These are phyloP conservation scores for Lerista edwardsae DNA, from an alignment of 2,797 vertebrate genomes.

Conservation along the genomic window DNA sequence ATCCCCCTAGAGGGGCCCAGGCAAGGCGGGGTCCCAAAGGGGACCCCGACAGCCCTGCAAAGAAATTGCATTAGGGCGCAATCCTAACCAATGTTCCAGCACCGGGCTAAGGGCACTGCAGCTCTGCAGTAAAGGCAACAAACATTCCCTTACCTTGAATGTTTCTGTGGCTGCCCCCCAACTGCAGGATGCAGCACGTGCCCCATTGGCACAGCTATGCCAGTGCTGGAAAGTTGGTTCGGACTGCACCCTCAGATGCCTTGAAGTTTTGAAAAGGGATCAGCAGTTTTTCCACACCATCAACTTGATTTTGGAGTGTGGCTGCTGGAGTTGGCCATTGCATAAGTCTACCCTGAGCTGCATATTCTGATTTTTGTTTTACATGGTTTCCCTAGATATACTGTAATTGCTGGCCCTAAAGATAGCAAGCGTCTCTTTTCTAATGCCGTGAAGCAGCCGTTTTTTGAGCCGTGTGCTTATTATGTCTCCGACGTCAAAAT, in stretches of 20 bases:
- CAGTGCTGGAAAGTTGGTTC: background rate
- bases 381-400: background rate
- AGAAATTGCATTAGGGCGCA: too few species aligned
- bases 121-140: too few species aligned
- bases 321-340: background rate
- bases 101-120: too few species aligned
- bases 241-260: too few species aligned
- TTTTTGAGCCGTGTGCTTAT: background rate
- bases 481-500: constrained; percentile 8
- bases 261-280: background rate
- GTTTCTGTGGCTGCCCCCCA: too few species aligned
- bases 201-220: background rate
- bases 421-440: background rate
- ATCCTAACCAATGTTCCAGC: too few species aligned
- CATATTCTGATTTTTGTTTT: constrained; percentile 8
- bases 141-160: too few species aligned
- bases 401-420: background rate
- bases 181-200: too few species aligned
- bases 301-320: background rate
- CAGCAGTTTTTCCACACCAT: background rate
- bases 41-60: too few species aligned
- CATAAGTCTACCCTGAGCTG: background rate
- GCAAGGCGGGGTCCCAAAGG: too few species aligned
- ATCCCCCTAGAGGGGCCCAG: too few species aligned
- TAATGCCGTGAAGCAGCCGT: background rate